A percentile compares a stretch with the other conserved stretches of the same genome.
Evolutionary conservation across 2,797 vertebrate species (phyloP).

Genomic region (Micropoecilia bifurca): DNA sequence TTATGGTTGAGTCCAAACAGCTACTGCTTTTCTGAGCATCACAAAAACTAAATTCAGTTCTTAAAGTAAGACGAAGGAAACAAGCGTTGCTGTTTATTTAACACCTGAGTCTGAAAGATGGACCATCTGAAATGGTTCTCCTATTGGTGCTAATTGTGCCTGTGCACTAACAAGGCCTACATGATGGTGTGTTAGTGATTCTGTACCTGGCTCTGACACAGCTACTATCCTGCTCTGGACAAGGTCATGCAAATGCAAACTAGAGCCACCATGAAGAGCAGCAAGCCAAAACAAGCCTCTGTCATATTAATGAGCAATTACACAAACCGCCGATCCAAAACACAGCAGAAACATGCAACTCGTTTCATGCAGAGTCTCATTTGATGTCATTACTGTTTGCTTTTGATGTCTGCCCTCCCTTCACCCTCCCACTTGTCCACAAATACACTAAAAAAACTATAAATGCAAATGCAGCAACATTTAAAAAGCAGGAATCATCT

Average conservation of each 20-base stretch:
- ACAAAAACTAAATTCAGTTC: neutral
- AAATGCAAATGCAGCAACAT: slow-evolving; percentile 41
- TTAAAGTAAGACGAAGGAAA: neutral
- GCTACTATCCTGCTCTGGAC: slow-evolving; percentile 34
- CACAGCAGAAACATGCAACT: slow-evolving; percentile 17
- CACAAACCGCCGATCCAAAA: slow-evolving; percentile 14
- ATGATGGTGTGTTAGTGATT: slow-evolving; percentile 43
- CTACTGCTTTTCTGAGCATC: slow-evolving; percentile 33
- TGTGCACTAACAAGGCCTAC: slow-evolving; percentile 23
- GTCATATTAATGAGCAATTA: slow-evolving; percentile 14
- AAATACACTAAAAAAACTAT: slow-evolving; percentile 20
- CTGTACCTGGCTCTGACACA: slow-evolving; percentile 31
- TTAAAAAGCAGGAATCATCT: slow-evolving; percentile 20
- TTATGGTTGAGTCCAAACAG: slow-evolving; percentile 52
- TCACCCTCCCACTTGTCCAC: slow-evolving; percentile 8
- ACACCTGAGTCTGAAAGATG: slow-evolving; percentile 16
- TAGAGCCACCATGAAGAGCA: slow-evolving; percentile 1
- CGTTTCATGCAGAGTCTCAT: slow-evolving; percentile 6
- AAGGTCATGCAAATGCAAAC: slow-evolving; percentile 42
- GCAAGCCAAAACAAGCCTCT: slow-evolving; percentile 17
- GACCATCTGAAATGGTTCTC: slow-evolving; percentile 59
- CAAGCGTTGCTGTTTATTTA: neutral
- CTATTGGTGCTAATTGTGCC: slow-evolving; percentile 51
- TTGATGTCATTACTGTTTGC: slow-evolving; percentile 14
- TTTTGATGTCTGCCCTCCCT: slow-evolving; percentile 24